These are phyloP conservation scores for Ornithoptera priamus DNA, from an alignment of 2,888 invertebrate genomes.

Conservation along the genomic window DNA sequence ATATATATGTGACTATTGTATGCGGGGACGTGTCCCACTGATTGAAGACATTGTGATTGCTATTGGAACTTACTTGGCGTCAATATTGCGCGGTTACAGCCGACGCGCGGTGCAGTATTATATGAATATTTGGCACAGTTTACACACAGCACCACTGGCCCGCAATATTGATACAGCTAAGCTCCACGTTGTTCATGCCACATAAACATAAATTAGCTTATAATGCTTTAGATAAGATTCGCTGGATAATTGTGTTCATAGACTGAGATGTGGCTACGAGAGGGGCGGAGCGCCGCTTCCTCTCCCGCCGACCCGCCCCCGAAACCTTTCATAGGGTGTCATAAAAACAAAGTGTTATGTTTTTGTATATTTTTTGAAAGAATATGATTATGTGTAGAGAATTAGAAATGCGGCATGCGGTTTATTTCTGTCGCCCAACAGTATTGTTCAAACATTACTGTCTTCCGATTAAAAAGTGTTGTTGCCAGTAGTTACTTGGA, in stretches of 20 bases:
- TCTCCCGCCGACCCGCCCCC: neutral
- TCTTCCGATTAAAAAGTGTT: no score
- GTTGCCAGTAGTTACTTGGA: no score
- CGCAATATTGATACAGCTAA: conserved; percentile 57
- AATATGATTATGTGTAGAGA: conserved; percentile 49
- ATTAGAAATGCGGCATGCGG: conserved; percentile 44
- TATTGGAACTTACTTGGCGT: conserved; percentile 61
- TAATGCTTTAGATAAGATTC: conserved; percentile 79
- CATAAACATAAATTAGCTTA: conserved; percentile 76
- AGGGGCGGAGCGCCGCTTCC: conserved; percentile 6
- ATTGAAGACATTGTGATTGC: conserved; percentile 50
- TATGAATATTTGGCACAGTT: conserved; percentile 19
- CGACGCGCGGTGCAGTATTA: conserved; percentile 35
- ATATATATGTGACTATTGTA: conserved; percentile 75
- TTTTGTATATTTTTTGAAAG: conserved; percentile 65
- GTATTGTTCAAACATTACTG: no score
- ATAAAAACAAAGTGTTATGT: conserved; percentile 46
- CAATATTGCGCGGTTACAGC: conserved; percentile 48
- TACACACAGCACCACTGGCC: conserved; percentile 4
- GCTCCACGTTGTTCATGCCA: conserved; percentile 75
- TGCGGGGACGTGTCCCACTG: conserved; percentile 60
- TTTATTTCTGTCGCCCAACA: no score
- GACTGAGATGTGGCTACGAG: conserved; percentile 56
- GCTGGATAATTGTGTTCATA: conserved; percentile 79
- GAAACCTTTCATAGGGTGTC: conserved; percentile 37